Evolutionary conservation across 2,888 invertebrate species (phyloP).

Genomic region (Ashinkailepas kermadecensis): DNA sequence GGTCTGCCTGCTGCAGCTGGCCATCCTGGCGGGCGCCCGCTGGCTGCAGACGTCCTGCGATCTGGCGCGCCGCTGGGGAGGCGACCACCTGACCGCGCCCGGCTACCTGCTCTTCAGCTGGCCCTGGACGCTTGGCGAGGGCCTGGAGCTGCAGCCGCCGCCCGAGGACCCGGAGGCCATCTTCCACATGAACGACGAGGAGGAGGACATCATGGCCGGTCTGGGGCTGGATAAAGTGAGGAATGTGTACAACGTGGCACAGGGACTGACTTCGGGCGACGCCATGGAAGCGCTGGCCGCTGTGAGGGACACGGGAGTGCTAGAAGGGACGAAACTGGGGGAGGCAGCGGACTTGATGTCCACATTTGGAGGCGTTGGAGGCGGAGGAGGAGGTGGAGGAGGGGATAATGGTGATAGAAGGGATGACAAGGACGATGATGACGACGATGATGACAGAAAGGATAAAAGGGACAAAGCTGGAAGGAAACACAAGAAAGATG

Average conservation of each 20-base stretch:
- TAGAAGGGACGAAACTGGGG: neutral
- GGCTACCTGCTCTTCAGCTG: conserved; percentile 20
- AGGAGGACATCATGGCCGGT: conserved; percentile 1
- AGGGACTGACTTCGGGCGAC: neutral
- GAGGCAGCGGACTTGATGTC: neutral
- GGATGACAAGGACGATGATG: neutral
- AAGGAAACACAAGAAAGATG: too few relatives aligned
- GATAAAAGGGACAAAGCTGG: neutral
- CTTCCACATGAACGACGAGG: conserved; percentile 12
- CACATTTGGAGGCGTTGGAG: neutral
- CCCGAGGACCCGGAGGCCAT: conserved; percentile 17
- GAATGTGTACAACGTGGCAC: neutral
- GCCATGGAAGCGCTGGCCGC: neutral
- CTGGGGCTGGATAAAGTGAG: neutral
- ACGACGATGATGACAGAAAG: neutral
- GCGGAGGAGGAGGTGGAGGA: neutral
- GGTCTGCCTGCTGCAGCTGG: neutral
- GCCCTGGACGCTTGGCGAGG: conserved; percentile 10
- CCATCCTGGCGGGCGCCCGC: neutral
- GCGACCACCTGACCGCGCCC: neutral
- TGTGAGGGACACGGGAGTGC: neutral
- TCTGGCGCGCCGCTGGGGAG: conserved; percentile 13
- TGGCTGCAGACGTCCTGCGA: conserved; percentile 11
- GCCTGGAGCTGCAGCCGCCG: conserved; percentile 18
- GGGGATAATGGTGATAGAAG: too few relatives aligned